A percentile compares a stretch with the other conserved stretches of the same genome.
These are phyloP conservation scores for Drosophila setosimentum DNA, from an alignment of 2,888 invertebrate species.

Conservation along the genomic window DNA sequence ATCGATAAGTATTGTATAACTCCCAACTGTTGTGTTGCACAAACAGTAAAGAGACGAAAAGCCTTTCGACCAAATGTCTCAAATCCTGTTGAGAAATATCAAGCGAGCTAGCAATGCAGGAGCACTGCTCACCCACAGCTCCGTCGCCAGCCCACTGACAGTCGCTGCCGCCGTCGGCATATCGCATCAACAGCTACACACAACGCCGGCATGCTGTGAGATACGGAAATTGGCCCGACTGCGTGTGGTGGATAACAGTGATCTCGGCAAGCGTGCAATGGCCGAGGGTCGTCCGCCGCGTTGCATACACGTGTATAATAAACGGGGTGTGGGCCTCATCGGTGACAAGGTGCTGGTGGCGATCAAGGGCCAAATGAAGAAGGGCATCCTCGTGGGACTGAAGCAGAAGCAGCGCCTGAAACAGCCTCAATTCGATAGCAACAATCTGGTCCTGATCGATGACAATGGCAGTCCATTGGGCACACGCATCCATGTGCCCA, in stretches of 20 bases:
- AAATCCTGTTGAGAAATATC: conserved; percentile 36
- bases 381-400: conserved; percentile 95
- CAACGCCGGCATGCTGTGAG: conserved; percentile 87
- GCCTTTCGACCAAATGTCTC: conserved; percentile 37
- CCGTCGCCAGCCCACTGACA: conserved; percentile 7
- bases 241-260: conserved; percentile 98
- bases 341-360: conserved; percentile 97
- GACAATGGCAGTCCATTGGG: conserved; percentile 97
- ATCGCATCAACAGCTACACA: conserved; percentile 87
- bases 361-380: conserved; percentile 97
- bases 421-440: conserved; percentile 96
- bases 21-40: conserved; percentile 42
- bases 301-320: conserved; percentile 97
- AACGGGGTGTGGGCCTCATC: conserved; percentile 87
- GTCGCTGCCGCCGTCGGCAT: conserved; percentile 6
- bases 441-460: conserved; percentile 98
- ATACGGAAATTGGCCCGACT: conserved; percentile 91
- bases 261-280: conserved; percentile 97
- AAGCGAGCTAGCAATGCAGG: conserved; percentile 15
- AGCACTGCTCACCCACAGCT: conserved; percentile 6
- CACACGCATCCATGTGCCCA: conserved; percentile 97
- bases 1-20: conserved; percentile 63
- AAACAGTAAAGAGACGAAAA: conserved; percentile 6
- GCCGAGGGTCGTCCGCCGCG: conserved; percentile 96
- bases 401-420: conserved; percentile 92